Evolutionary conservation across 1,140 invertebrate genomes (phyloP).

Genomic region (Callitettix versicolor): DNA sequence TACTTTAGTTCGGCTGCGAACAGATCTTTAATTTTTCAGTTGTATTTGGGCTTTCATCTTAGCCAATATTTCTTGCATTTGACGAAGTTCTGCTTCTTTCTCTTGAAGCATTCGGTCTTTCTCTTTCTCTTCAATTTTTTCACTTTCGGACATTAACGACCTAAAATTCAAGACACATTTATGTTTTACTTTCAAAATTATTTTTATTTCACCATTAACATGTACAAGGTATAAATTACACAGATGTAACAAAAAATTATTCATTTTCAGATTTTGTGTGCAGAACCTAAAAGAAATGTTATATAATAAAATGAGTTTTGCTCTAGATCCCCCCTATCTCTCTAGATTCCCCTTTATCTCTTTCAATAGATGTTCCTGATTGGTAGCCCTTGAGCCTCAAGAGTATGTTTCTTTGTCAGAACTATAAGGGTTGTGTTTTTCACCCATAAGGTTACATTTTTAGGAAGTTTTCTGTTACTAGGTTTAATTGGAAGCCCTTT

Average conservation of each 20-base stretch:
- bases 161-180: slow-evolving; percentile 13
- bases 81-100: slow-evolving; percentile 78
- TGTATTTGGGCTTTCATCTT: slow-evolving; percentile 89
- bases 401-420: no score
- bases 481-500: no score
- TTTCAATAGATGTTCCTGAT: no score
- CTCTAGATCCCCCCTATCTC: no score
- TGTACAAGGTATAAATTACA: background rate
- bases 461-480: no score
- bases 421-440: no score
- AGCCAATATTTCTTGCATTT: slow-evolving; percentile 91
- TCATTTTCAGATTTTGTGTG: background rate
- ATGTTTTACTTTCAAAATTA: background rate
- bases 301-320: background rate
- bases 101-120: slow-evolving; percentile 78
- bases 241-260: background rate
- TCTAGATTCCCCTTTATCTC: no score
- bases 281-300: background rate
- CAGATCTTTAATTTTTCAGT: slow-evolving; percentile 17
- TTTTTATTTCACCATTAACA: no score
- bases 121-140: slow-evolving; percentile 36
- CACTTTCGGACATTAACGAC: slow-evolving; percentile 24
- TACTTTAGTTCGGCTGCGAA: no score
- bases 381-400: no score
- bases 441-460: no score